Conservation (phyloP, 2,888 invertebrate genomes). For the Nesidiocoris tenuis region DNA sequence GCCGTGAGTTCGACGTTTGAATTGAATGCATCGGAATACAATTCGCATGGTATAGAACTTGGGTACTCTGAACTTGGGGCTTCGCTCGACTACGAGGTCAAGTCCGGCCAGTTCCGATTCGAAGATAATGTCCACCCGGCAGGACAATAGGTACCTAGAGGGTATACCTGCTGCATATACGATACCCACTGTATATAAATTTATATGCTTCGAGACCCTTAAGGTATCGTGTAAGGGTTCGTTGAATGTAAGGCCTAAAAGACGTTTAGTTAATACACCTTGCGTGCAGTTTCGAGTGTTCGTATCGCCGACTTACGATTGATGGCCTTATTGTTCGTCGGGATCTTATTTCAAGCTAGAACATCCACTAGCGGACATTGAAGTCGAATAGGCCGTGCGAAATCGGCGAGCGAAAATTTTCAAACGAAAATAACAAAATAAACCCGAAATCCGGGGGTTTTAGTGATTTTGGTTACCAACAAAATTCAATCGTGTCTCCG, state of each 20-base stretch:
- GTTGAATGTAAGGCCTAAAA: neutral
- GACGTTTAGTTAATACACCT: conserved; percentile 30
- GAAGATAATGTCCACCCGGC: conserved; percentile 22
- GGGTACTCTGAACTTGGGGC: too few relatives aligned
- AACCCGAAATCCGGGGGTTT: too few relatives aligned
- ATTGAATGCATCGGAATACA: neutral
- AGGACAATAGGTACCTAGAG: conserved; percentile 14
- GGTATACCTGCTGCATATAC: neutral
- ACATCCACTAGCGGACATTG: too few relatives aligned
- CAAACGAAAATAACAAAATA: too few relatives aligned
- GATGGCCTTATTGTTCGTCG: conserved; percentile 21
- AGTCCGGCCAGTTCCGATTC: conserved; percentile 14
- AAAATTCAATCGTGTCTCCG: too few relatives aligned
- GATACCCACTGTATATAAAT: neutral
- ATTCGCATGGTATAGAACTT: neutral
- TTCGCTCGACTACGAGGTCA: conserved; percentile 13
- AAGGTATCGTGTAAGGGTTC: neutral
- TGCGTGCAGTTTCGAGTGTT: conserved; percentile 7
- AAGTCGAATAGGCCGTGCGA: too few relatives aligned
- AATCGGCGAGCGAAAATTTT: too few relatives aligned
- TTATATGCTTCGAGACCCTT: neutral
- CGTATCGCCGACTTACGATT: neutral
- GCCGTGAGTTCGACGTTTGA: neutral
- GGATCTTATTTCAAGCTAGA: neutral
- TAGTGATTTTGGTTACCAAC: too few relatives aligned